These are phyloP conservation scores for Unio pictorum DNA, from an alignment of 2,888 invertebrate species.

Conservation along the genomic window DNA sequence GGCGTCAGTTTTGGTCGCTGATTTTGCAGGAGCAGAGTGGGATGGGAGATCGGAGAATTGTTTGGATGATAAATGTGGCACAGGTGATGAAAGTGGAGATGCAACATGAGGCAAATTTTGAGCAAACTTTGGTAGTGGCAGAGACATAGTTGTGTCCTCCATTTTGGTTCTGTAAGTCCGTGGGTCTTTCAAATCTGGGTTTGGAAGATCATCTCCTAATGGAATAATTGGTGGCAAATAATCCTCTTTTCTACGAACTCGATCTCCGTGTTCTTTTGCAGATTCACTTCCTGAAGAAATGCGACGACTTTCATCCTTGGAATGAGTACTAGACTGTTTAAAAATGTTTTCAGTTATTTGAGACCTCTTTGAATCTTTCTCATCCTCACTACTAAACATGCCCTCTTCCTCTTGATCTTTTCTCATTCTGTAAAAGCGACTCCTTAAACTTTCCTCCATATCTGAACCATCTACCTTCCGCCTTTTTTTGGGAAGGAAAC, in stretches of 20 bases:
- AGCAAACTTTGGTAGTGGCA: slow-evolving; percentile 92
- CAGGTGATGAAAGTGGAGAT: slow-evolving; percentile 24
- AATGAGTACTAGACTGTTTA: slow-evolving; percentile 18
- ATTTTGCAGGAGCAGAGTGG: slow-evolving; percentile 1
- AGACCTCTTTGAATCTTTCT: slow-evolving; percentile 33
- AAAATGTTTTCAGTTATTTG: slow-evolving; percentile 2
- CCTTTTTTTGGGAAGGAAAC: slow-evolving; percentile 55
- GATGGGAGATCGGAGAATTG: slow-evolving; percentile 33
- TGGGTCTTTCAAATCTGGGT: slow-evolving; percentile 44
- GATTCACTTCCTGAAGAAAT: slow-evolving; percentile 39
- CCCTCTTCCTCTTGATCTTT: slow-evolving; percentile 41
- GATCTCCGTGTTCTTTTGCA: slow-evolving; percentile 34
- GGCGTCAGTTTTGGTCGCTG: not conserved
- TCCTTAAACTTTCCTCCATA: slow-evolving; percentile 33
- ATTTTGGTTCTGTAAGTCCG: slow-evolving; percentile 26
- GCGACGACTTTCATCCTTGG: slow-evolving; percentile 28
- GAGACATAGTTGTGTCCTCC: slow-evolving; percentile 78
- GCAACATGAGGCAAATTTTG: slow-evolving; percentile 42
- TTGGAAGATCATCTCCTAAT: slow-evolving; percentile 41
- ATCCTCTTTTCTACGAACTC: slow-evolving; percentile 32
- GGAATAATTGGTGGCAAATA: slow-evolving; percentile 47
- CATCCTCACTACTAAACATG: slow-evolving; percentile 55
- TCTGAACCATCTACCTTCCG: slow-evolving; percentile 43
- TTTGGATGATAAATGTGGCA: slow-evolving; percentile 47
- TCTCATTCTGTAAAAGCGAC: slow-evolving; percentile 45